Evolutionary conservation across 2,888 invertebrate genomes (phyloP), one percentile per base, ranked within the genome.

Genomic region (Eupithecia tripunctaria): DNA sequence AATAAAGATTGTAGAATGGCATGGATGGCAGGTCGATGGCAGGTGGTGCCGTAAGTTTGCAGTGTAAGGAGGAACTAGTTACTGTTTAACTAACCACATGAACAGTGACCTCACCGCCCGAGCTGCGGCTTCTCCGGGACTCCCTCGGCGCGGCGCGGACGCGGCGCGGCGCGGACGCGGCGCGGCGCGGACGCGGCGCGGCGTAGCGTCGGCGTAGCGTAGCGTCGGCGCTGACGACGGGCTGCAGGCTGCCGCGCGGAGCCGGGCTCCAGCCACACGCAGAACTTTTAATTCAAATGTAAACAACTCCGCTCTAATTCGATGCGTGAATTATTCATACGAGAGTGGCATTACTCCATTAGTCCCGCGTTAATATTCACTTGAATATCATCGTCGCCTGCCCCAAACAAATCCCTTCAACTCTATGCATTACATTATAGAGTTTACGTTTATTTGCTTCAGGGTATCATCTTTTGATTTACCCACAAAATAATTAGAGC

Each of bases 321-420:
- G 78, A 85, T 83, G 82, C 82, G 80, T 84, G 84, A 85, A 87
- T 86, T 84, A 86, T 87, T 87, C 85, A 87, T 86, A 84, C 79
- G 79, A 79, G 82, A 81, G 80, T 80, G 77, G 81, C 82, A 83
- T 85, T 84, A 86, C 86, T 83, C 84, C 86, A 85, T 87, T 86
- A 86, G 81, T 80, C 77, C 76, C 74, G 79, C 81, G 84, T 83
- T 85, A 82, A 83, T 86, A 87, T 85, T 86, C 87, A 82, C 83
- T 82, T 80, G 80, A 77, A 80, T 80, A 81, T 84, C 80, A 83
- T 81, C 80, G 73, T 76, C 68, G 62, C 62, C 67, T 66, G 70
- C 60, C 73, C 59, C 32, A 66, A 67, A 67, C 67, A 75, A 64
- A 21, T 18, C 63, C 14, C 71, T 60, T 67, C 41, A 59, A 78